Base-by-base conservation (phyloP, 2,797 vertebrate genomes). In the Gambusia yucatana region DNA sequence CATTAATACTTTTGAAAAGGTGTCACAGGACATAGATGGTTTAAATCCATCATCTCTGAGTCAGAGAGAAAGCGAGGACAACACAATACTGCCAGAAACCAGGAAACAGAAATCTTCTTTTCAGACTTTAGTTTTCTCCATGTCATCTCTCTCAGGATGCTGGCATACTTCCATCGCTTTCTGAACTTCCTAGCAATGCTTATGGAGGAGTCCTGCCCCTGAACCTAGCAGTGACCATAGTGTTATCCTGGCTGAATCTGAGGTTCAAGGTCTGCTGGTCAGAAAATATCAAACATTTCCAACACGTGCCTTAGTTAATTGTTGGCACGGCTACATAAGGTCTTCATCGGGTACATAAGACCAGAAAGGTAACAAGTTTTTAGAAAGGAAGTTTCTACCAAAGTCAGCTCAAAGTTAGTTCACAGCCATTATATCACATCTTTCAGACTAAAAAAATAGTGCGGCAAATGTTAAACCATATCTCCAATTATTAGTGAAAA, bases 111-210 rank as follows among this genome's bases (percentile, higher is more conserved):
- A 70, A 81, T 79, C 63, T 55, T 73, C 30, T 59, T 72, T 76
- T 44, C 61, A 75, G 63, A 76, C 80, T 87, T 81, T 74, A 44
- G 75, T 87, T 88, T 72, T 84, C 84, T 87, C 82, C 61, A 0
- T 81, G 75, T 88, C 86, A 73, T 76, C 79, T 70, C 78, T 84
- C 81, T 88, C 76, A 81, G 84, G 82, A 90, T 83, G 78, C 77
- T 92, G 91, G 86, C 84, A 13, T 63, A 0, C 28, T 41, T 86
- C 86, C 88, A 87, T 76, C 73, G 7, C 78, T 77, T 89, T 83
- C 89, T 77, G 77, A 91, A 81, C 76, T 85, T 91, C 73, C 77
- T 20, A 22, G 25, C 57, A 81, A 61, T n/a, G 17, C 78, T 81
- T 59, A 83, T 86, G 82, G 89, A 76, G 72, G 76, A 70, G 57